A percentile compares a stretch with the other conserved stretches of the same genome.
phyloP scores from a whole-genome alignment of 2,797 vertebrate species.

The Staurois parvus region DNA sequence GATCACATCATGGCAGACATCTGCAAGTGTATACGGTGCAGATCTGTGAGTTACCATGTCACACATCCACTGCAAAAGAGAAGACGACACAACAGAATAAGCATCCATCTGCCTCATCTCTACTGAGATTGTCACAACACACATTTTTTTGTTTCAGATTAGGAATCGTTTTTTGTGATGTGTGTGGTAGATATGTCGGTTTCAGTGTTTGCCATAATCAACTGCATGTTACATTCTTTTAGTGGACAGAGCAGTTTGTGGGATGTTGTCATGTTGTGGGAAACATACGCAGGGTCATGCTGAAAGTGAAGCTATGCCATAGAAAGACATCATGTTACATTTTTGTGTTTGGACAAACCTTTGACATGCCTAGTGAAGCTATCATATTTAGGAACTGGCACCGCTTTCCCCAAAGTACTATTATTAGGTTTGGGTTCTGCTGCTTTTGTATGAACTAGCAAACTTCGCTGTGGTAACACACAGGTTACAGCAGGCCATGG shows the following conservation, averaged over 20 bases:
- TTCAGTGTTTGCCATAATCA: background rate
- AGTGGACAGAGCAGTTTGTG: background rate
- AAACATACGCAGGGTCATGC: background rate
- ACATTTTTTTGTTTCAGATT: constrained; percentile 12
- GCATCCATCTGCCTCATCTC: background rate
- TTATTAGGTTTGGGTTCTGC: too few relatives aligned
- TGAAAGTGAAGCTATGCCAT: background rate
- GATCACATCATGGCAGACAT: background rate
- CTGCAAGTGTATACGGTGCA: background rate
- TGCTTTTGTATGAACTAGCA: too few relatives aligned
- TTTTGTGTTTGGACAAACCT: background rate
- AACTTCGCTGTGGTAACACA: background rate
- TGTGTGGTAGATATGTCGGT: background rate
- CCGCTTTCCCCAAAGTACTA: background rate
- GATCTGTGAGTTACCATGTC: background rate
- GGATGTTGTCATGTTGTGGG: background rate
- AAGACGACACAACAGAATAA: background rate
- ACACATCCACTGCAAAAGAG: background rate
- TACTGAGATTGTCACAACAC: background rate
- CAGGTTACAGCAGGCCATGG: too few relatives aligned
- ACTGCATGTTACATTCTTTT: background rate
- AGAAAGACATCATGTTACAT: background rate
- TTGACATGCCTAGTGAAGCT: background rate
- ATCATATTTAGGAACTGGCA: background rate
- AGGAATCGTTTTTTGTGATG: background rate